Conservation (phyloP, 2,888 invertebrate species). For the Lamellibrachia satsuma region DNA sequence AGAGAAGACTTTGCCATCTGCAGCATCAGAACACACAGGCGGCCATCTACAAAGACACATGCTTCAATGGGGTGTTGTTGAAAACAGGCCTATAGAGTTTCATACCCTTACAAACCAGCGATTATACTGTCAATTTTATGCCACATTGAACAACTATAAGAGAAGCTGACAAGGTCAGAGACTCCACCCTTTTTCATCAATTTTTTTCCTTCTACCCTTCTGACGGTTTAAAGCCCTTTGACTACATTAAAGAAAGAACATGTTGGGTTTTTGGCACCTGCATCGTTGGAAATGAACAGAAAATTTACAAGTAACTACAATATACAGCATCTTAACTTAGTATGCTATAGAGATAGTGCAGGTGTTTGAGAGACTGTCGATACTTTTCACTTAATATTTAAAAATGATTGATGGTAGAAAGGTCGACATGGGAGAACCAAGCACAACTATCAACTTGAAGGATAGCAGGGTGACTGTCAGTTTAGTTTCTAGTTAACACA, state of each 20-base stretch:
- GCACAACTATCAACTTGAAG: neutral
- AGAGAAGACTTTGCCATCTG: neutral
- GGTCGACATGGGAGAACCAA: neutral
- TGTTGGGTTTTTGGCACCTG: neutral
- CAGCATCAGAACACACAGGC: neutral
- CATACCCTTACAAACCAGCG: neutral
- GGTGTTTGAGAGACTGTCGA: too few species aligned
- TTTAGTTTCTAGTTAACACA: neutral
- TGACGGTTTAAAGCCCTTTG: neutral
- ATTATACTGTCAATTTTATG: conserved; percentile 17
- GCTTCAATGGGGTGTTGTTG: neutral
- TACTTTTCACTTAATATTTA: too few species aligned
- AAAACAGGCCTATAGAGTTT: conserved; percentile 1
- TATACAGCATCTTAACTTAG: neutral
- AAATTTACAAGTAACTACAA: neutral
- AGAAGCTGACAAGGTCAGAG: neutral
- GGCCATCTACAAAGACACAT: neutral
- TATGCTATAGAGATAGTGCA: too few species aligned
- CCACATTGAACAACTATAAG: neutral
- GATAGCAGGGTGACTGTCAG: neutral
- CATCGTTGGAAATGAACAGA: neutral
- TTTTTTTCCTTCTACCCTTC: neutral
- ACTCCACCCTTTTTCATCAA: conserved; percentile 5
- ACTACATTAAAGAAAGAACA: neutral
- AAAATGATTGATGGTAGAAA: neutral